Base-by-base conservation (phyloP, 2,888 invertebrate genomes). In the Unio delphinus region DNA sequence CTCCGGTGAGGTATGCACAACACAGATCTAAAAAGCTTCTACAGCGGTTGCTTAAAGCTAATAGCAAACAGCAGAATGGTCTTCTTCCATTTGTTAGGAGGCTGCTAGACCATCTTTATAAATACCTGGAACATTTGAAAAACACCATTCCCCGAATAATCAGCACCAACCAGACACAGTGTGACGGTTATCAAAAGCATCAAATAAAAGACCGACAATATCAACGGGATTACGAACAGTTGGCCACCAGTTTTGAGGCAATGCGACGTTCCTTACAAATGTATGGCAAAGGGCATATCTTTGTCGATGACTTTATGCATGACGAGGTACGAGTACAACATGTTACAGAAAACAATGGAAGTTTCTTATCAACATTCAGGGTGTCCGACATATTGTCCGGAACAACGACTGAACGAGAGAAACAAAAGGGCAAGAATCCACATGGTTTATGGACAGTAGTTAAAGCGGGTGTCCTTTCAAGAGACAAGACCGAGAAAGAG, bases 61-160 rank as follows among this genome's bases (percentile, higher is more conserved):
- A 62, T 3, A 65, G 58, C 4, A 62, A 65, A 5, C 64, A 72
- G 1, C 58, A 68, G 28, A 68, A 65, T 17, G 28, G 71, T 20
- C 65, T 81, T 8, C 65, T 68, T 18, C 55, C 55, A 17, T 69
- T 80, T 5, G 67, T 81, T n/a, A 69, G 63, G 15, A 66, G 69
- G 23, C 66, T 77, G 7, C 70, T 81, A 72, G 68, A 75, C 23
- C 58, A 76, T 54, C 78, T 79, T n/a, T 64, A 64, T n/a, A 72
- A 76, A 18, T 70, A 70, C 55, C 58, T 81, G 0, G 66, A 68
- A 1, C 70, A 67, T 11, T 65, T 80, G 2, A 72, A 74, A 61
- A 66, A 70, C 34, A 74, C 72, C 26, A 76, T 82, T 26, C 80
- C 78, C 1, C 77, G 73, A 18, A 78, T 86, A 63, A 80, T 85